phyloP scores from a whole-genome alignment of 1,140 invertebrate species.

The Aphis craccivora region DNA sequence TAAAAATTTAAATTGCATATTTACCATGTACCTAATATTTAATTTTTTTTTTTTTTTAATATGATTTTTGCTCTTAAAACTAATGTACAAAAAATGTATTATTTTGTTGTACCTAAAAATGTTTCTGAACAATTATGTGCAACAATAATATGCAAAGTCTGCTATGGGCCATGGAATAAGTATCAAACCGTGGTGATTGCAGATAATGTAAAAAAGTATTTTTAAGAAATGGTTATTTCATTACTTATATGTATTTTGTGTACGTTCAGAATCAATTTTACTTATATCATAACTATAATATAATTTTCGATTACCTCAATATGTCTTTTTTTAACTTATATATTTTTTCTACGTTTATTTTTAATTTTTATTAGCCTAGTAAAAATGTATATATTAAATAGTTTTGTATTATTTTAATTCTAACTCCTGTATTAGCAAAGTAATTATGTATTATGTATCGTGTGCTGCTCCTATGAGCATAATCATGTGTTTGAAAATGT shows the following conservation, averaged over 20 bases:
- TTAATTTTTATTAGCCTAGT: neutral
- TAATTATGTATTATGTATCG: neutral
- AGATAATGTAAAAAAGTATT: neutral
- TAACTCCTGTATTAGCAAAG: neutral
- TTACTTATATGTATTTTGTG: neutral
- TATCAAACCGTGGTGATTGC: neutral
- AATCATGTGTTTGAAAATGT: neutral
- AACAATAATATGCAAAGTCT: neutral
- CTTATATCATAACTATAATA: neutral
- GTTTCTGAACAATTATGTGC: too few species aligned
- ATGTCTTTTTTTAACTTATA: neutral
- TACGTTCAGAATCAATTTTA: neutral
- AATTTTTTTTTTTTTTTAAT: neutral
- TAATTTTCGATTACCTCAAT: constrained; percentile 6
- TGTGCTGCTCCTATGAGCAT: neutral
- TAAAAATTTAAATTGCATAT: neutral
- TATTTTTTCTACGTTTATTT: neutral
- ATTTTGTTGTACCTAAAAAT: neutral
- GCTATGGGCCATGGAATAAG: neutral
- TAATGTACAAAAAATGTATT: neutral
- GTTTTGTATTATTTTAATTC: neutral
- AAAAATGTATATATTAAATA: neutral
- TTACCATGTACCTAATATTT: neutral
- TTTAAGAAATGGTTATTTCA: neutral
- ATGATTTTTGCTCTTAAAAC: neutral